Evolutionary conservation across 2,888 invertebrate genomes (phyloP).

Genomic region (Eristalis pertinax): DNA sequence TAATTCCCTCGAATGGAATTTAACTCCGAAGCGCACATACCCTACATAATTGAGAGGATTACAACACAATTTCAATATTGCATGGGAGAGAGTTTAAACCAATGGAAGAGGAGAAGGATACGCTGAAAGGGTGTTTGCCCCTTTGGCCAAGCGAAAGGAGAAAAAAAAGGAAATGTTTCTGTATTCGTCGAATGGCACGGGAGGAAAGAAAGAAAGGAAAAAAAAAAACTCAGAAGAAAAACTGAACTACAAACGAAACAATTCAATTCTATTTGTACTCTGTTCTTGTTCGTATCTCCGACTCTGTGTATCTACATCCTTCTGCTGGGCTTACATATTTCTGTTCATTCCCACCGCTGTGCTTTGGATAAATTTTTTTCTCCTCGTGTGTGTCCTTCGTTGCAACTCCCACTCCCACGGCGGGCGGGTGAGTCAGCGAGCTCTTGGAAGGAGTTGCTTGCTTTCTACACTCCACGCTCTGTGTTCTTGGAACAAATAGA

Average conservation of each 20-base stretch:
- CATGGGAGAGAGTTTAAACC: slow-evolving; percentile 18
- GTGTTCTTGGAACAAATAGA: slow-evolving; percentile 10
- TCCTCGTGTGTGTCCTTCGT: not conserved
- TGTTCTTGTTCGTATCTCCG: not conserved
- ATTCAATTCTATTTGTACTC: slow-evolving; percentile 20
- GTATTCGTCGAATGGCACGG: slow-evolving; percentile 44
- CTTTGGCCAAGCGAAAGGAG: slow-evolving; percentile 19
- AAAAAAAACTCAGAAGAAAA: slow-evolving; percentile 1
- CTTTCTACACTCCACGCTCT: not conserved
- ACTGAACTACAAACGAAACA: slow-evolving; percentile 21
- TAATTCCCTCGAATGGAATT: slow-evolving; percentile 21
- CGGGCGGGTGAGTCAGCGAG: slow-evolving; percentile 31
- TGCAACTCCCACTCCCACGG: slow-evolving; percentile 24
- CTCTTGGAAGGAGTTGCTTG: slow-evolving; percentile 26
- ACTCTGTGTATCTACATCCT: slow-evolving; percentile 55
- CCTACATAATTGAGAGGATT: slow-evolving; percentile 51
- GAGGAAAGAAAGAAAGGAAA: not conserved
- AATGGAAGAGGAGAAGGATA: not conserved
- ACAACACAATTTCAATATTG: slow-evolving; percentile 53
- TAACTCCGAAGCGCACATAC: slow-evolving; percentile 20
- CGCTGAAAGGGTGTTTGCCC: slow-evolving; percentile 25
- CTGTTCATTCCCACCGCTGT: slow-evolving; percentile 26
- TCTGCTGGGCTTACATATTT: slow-evolving; percentile 18
- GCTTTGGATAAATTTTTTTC: slow-evolving; percentile 15
- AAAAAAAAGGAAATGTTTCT: slow-evolving; percentile 61